These are phyloP conservation scores for Drosophila mayri DNA, from an alignment of 1,140 invertebrate species.

Conservation along the genomic window DNA sequence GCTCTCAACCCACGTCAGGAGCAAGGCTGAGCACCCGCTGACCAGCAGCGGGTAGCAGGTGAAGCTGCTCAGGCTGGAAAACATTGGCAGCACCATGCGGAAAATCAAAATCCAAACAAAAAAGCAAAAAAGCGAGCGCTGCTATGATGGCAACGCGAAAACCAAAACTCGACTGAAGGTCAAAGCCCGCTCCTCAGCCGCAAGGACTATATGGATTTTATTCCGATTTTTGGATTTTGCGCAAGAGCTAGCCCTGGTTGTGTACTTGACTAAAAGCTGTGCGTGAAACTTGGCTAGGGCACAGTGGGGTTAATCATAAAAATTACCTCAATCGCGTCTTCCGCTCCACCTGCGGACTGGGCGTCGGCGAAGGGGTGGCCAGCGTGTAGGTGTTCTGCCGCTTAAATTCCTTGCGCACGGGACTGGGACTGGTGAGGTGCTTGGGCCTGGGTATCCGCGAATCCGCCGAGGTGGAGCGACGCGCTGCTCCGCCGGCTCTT, in stretches of 20 bases:
- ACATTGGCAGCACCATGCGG: conserved; percentile 74
- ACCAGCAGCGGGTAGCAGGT: conserved; percentile 83
- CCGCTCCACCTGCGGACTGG: conserved; percentile 66
- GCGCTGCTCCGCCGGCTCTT: background rate
- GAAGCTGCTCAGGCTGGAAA: conserved; percentile 79
- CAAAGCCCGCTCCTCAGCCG: conserved; percentile 24
- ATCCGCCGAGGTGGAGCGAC: conserved; percentile 60
- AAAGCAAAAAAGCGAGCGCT: conserved; percentile 50
- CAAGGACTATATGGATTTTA: conserved; percentile 11
- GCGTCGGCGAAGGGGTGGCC: conserved; percentile 49
- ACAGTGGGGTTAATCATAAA: conserved; percentile 39
- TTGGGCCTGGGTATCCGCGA: conserved; percentile 85
- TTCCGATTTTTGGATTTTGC: conserved; percentile 26
- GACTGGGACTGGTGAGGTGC: conserved; percentile 84
- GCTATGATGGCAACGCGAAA: conserved; percentile 60
- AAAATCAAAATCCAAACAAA: conserved; percentile 61
- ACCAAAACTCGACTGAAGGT: conserved; percentile 74
- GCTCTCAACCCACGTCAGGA: conserved; percentile 65
- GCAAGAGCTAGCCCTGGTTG: conserved; percentile 40
- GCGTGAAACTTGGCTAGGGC: background rate
- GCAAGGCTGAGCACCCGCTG: conserved; percentile 77
- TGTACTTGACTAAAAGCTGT: conserved; percentile 43
- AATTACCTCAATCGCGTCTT: conserved; percentile 65
- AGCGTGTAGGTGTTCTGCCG: conserved; percentile 86
- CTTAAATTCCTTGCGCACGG: conserved; percentile 83